Conservation (phyloP, 2,113 vertebrate species). For the Genyomyrus donnyi region DNA sequence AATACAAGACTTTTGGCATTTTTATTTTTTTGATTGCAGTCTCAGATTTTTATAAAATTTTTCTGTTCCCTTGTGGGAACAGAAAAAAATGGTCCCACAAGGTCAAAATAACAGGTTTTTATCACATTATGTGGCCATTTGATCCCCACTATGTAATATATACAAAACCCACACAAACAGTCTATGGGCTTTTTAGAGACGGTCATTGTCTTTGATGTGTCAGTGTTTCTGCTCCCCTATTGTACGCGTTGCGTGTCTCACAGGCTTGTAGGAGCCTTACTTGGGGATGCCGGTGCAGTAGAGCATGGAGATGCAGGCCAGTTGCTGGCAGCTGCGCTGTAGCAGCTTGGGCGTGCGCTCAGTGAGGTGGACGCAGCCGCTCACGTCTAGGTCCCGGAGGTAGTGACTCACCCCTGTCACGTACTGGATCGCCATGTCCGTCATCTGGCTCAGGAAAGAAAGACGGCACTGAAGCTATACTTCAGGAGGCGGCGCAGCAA, state of each 20-base stretch:
- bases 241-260: background rate
- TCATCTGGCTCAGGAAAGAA: conserved; percentile 57
- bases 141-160: background rate
- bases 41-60: background rate
- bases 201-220: background rate
- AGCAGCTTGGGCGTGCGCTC: conserved; percentile 47
- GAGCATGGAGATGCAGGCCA: conserved; percentile 60
- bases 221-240: background rate
- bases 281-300: conserved; percentile 64
- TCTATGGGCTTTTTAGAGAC: background rate
- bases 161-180: background rate
- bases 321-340: conserved; percentile 56
- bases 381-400: conserved; percentile 67
- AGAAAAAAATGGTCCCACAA: background rate
- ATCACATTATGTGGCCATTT: background rate
- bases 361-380: conserved; percentile 57
- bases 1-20: background rate
- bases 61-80: background rate
- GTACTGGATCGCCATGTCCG: conserved; percentile 58
- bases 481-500: background rate
- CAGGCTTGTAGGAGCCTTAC: conserved; percentile 45
- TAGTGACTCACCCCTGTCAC: conserved; percentile 59
- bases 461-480: too few relatives aligned
- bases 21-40: background rate
- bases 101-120: background rate